Evolutionary conservation across 2,888 invertebrate genomes (phyloP).

Genomic region (Parnassius apollo): DNA sequence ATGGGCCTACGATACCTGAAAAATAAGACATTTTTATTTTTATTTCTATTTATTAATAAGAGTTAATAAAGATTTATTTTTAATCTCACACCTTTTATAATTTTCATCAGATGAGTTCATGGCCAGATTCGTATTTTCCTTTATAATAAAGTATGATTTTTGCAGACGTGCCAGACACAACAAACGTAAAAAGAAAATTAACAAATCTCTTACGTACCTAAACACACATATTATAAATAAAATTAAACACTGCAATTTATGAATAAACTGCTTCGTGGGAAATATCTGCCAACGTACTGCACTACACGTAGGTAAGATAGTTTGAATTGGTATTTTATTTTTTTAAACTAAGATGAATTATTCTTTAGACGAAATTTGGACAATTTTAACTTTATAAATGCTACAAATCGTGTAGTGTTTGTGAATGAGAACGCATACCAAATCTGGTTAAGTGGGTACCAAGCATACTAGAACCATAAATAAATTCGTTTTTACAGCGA

Average conservation of each 20-base stretch:
- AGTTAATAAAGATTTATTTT: too few species aligned
- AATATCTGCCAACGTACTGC: slow-evolving; percentile 3
- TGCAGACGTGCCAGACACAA: slow-evolving; percentile 20
- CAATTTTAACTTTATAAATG: too few species aligned
- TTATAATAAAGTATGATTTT: slow-evolving; percentile 10
- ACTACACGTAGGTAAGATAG: neutral
- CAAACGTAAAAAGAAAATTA: slow-evolving; percentile 3
- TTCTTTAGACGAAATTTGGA: too few species aligned
- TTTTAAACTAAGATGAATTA: too few species aligned
- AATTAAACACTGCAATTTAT: slow-evolving; percentile 1
- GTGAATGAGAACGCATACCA: too few species aligned
- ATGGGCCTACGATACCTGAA: too few species aligned
- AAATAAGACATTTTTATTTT: too few species aligned
- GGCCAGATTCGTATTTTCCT: slow-evolving; percentile 10
- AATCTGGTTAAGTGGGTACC: too few species aligned
- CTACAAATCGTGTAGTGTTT: too few species aligned
- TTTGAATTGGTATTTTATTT: neutral
- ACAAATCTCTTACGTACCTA: slow-evolving; percentile 9
- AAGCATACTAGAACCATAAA: too few species aligned
- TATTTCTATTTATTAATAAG: too few species aligned
- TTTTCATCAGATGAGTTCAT: slow-evolving; percentile 12
- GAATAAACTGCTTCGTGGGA: slow-evolving; percentile 5
- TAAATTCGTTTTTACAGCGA: too few species aligned
- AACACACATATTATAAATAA: slow-evolving; percentile 11
- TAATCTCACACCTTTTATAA: slow-evolving; percentile 2